phyloP scores from a whole-genome alignment of 2,113 vertebrate species.

The Brienomyrus longianalis region DNA sequence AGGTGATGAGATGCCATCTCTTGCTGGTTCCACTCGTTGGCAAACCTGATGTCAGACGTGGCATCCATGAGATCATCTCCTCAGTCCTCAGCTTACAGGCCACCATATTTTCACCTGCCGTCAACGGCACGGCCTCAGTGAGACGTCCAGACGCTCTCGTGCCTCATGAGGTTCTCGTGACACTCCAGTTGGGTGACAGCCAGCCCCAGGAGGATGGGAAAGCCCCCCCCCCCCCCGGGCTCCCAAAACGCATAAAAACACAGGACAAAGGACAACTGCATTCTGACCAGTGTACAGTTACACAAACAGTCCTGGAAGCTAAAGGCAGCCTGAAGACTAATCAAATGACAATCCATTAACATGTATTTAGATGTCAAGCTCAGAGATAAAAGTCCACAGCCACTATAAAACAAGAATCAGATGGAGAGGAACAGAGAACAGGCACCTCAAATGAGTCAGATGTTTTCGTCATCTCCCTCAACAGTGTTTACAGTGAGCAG shows the following conservation, averaged over 20 bases:
- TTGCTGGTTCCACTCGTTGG: neutral
- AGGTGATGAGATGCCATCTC: neutral
- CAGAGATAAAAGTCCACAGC: neutral
- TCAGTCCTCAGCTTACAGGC: neutral
- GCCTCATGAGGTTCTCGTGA: neutral
- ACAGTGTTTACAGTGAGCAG: conserved; percentile 6
- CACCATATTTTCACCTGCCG: neutral
- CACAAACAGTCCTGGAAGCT: neutral
- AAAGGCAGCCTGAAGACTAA: neutral
- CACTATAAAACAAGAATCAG: neutral
- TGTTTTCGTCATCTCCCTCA: neutral
- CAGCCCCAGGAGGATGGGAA: neutral
- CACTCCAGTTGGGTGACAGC: neutral
- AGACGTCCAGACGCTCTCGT: neutral
- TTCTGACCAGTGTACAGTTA: neutral
- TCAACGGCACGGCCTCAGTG: neutral
- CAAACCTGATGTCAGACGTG: neutral
- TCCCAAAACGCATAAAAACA: neutral
- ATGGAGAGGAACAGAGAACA: neutral
- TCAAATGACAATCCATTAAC: neutral
- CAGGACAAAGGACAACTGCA: neutral
- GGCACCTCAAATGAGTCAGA: conserved; percentile 19
- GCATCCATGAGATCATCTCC: neutral
- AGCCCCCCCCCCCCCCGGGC: neutral
- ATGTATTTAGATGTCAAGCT: neutral